A percentile compares a stretch with the other conserved stretches of the same genome.
phyloP scores from a whole-genome alignment of 2,113 vertebrate genomes.

The Bubo blakistoni region DNA sequence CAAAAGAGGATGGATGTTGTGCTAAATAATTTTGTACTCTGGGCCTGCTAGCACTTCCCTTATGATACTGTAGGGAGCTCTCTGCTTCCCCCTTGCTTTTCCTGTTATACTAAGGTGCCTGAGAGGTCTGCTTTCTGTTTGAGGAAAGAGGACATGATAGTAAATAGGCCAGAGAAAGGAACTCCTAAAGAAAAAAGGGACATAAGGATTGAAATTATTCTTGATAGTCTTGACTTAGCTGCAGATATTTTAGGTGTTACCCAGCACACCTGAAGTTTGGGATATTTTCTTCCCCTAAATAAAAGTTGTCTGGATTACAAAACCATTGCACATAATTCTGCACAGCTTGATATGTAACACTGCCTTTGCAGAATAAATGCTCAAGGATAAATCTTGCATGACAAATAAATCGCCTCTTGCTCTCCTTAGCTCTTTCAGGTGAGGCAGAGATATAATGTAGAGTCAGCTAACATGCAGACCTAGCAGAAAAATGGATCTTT shows the following conservation, averaged over 20 bases:
- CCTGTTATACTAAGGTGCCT: neutral
- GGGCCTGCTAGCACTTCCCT: neutral
- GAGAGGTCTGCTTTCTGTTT: neutral
- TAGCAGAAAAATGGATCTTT: slow-evolving; percentile 30
- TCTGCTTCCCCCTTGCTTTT: neutral
- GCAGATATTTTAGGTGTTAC: neutral
- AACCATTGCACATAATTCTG: neutral
- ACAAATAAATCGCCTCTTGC: slow-evolving; percentile 37
- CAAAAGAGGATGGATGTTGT: neutral
- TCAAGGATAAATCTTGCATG: slow-evolving; percentile 41
- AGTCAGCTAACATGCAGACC: slow-evolving; percentile 17
- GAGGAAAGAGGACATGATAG: neutral
- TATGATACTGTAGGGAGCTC: neutral
- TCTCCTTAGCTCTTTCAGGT: slow-evolving; percentile 21
- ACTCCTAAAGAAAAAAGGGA: neutral
- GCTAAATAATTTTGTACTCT: neutral
- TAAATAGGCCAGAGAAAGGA: neutral
- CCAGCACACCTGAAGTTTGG: neutral
- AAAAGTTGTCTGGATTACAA: neutral
- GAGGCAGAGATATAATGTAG: slow-evolving; percentile 13
- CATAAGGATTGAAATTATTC: neutral
- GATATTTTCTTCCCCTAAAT: slow-evolving; percentile 1
- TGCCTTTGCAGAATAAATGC: slow-evolving; percentile 32
- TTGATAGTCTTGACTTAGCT: neutral
- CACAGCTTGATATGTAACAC: neutral